phyloP scores from a whole-genome alignment of 1,140 invertebrate genomes.

The Ceratina australensis region DNA sequence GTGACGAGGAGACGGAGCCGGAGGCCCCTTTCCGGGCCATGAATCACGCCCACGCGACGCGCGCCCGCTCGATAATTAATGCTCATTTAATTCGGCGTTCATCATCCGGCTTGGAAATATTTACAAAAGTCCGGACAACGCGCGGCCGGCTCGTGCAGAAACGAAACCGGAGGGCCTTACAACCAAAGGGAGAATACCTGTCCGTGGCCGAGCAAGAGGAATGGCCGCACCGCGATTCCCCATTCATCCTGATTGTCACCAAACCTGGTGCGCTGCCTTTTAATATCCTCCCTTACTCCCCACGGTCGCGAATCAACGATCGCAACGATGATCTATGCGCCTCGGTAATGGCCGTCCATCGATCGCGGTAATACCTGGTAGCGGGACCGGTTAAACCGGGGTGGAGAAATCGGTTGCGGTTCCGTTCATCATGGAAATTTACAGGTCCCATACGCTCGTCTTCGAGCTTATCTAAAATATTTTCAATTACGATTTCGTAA shows the following conservation, averaged over 20 bases:
- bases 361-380: constrained; percentile 42
- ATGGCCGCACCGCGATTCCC: constrained; percentile 61
- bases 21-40: constrained; percentile 64
- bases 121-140: constrained; percentile 69
- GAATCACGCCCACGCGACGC: constrained; percentile 76
- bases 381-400: constrained; percentile 23
- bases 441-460: background rate
- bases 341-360: constrained; percentile 35
- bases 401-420: constrained; percentile 34
- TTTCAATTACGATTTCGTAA: background rate
- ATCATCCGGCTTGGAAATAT: constrained; percentile 73
- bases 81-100: constrained; percentile 75
- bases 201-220: constrained; percentile 61
- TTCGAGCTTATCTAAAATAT: background rate
- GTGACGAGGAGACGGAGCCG: constrained; percentile 45
- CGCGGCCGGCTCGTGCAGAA: constrained; percentile 35
- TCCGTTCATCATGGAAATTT: constrained; percentile 30
- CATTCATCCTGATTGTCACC: constrained; percentile 74
- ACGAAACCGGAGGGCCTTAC: constrained; percentile 53
- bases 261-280: constrained; percentile 50
- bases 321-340: constrained; percentile 60
- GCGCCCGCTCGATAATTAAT: constrained; percentile 75
- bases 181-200: constrained; percentile 41
- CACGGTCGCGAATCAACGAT: constrained; percentile 51
- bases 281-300: constrained; percentile 38